Evolutionary conservation across 2,888 invertebrate genomes (phyloP), one percentile per base, ranked within the genome.

Genomic region (Eugnorisma glareosa): DNA sequence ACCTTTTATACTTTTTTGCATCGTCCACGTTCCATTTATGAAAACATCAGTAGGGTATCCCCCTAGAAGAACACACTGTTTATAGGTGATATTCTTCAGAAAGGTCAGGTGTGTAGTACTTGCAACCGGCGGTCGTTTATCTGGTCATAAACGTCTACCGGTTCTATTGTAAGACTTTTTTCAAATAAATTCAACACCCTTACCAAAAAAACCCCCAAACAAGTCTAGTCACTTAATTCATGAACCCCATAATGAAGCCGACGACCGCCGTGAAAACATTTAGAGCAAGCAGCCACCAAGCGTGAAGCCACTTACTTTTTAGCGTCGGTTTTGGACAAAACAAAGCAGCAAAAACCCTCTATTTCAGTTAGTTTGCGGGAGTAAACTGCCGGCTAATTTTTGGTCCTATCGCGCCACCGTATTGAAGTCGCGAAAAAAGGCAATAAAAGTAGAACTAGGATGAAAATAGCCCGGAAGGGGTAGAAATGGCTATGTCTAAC

Each of bases 301-400:
- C 84, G 79, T 83, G 64, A 86, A 86, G 61, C 71, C 63, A 83
- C 64, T 86, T 73, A 86, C 79, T 86, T 86, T 86, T 83, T 86
- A 83, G 70, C 51, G 66, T 54, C 73, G 70, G 79, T 86, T 83
- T 83, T 21, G 51, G 35, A 48, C 73, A 67, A 67, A 86, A 77
- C 84, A 86, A 86, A 83, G 78, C 45, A 68, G 43, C 45, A 71
- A 86, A 81, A 69, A 68, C 64, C 37, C 51, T 24, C 68, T n/a
- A 83, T 73, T 77, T 51, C 78, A 72, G 63, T 37, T 83, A 86
- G 82, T 82, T 85, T 86, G 45, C 15, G n/a, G 75, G 64, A 64
- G 69, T 67, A 70, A 86, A 86, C 72, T 73, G 48, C 24, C 79
- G 51, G 78, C 78, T 1, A 83, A 77, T 83, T 83, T 83, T 83